These are phyloP conservation scores for Seira sanloemensis DNA, from an alignment of 2,888 invertebrate genomes.

Conservation along the genomic window DNA sequence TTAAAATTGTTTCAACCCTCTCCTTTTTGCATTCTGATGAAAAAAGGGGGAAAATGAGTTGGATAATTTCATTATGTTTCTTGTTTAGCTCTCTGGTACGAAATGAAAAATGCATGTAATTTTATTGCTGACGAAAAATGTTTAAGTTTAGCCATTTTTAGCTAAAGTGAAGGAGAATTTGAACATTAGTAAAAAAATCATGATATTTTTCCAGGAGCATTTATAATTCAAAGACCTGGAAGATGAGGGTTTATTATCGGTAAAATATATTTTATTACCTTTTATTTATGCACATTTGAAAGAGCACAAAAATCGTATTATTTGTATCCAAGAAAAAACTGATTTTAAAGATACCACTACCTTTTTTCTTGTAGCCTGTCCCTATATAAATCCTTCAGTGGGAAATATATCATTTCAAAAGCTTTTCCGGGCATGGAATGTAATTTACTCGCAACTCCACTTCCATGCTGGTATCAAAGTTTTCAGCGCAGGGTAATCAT, in stretches of 20 bases:
- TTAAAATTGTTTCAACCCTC: neutral
- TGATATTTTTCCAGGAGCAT: neutral
- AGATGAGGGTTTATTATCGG: neutral
- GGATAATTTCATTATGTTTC: conserved; percentile 47
- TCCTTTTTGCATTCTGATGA: neutral
- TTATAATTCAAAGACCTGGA: neutral
- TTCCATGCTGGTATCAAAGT: too few relatives aligned
- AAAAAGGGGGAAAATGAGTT: conserved; percentile 57
- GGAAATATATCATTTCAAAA: neutral
- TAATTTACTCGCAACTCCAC: too few relatives aligned
- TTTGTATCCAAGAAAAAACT: too few relatives aligned
- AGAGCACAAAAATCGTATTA: neutral
- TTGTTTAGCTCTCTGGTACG: neutral
- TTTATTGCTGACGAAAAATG: neutral
- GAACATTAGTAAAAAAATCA: neutral
- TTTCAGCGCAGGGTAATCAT: too few relatives aligned
- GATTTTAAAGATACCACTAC: neutral
- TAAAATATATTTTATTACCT: neutral
- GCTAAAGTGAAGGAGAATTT: too few relatives aligned
- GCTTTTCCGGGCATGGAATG: neutral
- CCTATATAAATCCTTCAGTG: neutral
- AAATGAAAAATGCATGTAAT: neutral
- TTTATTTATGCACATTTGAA: neutral
- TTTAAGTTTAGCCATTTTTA: neutral
- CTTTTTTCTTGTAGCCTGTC: neutral